A percentile compares a stretch with the other conserved stretches of the same genome.
These are phyloP conservation scores for Psophia crepitans DNA, from an alignment of 2,113 vertebrate genomes.

Conservation along the genomic window DNA sequence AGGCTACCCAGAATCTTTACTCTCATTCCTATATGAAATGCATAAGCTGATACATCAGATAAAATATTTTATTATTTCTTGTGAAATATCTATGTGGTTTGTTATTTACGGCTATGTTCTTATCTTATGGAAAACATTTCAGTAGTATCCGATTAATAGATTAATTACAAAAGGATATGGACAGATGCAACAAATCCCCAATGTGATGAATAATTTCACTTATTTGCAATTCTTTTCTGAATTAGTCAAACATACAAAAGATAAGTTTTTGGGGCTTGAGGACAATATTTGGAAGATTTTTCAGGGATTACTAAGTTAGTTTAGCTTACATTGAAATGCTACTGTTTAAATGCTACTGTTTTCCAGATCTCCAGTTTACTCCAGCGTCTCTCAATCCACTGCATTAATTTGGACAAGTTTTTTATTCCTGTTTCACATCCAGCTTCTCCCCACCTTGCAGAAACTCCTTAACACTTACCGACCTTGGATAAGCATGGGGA, in stretches of 20 bases:
- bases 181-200: not conserved
- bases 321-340: not conserved
- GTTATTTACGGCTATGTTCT: not conserved
- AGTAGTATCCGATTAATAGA: not conserved
- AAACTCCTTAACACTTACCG: not conserved
- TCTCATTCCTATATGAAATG: not conserved
- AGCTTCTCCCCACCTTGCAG: fast-evolving
- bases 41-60: not conserved
- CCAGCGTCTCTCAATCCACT: not conserved
- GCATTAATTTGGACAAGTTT: not conserved
- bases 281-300: not conserved
- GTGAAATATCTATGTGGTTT: not conserved
- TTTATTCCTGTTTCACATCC: not conserved
- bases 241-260: not conserved
- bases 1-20: not conserved
- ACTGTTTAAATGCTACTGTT: not conserved
- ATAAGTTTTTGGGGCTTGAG: fast-evolving
- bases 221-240: not conserved
- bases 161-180: not conserved
- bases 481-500: not conserved
- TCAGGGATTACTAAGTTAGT: not conserved
- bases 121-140: not conserved
- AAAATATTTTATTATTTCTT: not conserved
- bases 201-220: not conserved
- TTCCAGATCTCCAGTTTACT: not conserved